Conservation (phyloP, 2,113 vertebrate species). For the Ramphastos sulfuratus region DNA sequence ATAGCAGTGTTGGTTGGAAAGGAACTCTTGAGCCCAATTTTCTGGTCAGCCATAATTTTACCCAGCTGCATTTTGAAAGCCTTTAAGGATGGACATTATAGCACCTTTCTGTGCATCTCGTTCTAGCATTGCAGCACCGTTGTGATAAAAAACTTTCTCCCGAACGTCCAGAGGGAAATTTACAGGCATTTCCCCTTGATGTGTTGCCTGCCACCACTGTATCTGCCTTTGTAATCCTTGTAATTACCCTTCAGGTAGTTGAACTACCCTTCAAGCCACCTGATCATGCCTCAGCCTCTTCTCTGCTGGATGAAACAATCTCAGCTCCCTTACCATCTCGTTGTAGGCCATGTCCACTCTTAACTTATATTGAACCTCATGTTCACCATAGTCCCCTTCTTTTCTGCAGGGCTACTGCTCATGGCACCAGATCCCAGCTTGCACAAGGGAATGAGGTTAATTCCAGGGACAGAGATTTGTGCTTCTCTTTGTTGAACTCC, state of each 20-base stretch:
- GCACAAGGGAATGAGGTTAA: background rate
- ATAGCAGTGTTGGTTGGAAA: background rate
- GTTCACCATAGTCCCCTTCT: background rate
- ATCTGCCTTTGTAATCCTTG: background rate
- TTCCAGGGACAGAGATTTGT: background rate
- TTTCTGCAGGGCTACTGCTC: background rate
- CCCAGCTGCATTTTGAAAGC: background rate
- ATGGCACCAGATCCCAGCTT: background rate
- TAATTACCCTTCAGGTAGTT: background rate
- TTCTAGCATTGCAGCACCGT: background rate
- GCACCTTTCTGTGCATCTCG: background rate
- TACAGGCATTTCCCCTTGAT: background rate
- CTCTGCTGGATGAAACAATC: background rate
- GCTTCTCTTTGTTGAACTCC: background rate
- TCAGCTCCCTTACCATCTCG: background rate
- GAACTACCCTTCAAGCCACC: background rate
- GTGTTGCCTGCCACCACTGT: background rate
- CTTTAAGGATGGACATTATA: background rate
- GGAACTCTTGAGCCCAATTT: background rate
- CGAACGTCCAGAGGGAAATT: background rate
- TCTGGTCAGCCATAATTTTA: background rate
- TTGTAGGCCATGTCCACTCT: background rate
- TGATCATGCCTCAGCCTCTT: background rate
- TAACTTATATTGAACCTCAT: background rate
- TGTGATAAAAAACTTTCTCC: background rate